A percentile compares a stretch with the other conserved stretches of the same genome.
Evolutionary conservation across 2,113 vertebrate species (phyloP).

Genomic region (Poeciliopsis retropinna): DNA sequence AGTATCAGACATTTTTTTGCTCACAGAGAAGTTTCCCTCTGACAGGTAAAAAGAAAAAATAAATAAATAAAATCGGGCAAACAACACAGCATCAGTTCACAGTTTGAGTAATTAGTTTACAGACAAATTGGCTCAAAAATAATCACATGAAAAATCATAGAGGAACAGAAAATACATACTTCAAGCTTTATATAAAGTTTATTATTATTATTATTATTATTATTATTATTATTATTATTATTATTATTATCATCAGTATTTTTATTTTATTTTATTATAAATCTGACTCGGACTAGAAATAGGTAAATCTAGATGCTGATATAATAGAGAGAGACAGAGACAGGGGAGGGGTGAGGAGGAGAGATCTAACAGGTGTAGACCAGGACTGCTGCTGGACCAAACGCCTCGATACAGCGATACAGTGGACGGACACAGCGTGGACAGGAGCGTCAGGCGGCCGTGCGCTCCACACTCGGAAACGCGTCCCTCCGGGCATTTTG

Average conservation of each 20-base stretch:
- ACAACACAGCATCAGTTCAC: conserved; percentile 13
- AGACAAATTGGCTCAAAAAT: not conserved
- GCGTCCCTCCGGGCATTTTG: conserved; percentile 1
- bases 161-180: not conserved
- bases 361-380: conserved; percentile 80
- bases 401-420: conserved; percentile 40
- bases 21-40: conserved; percentile 35
- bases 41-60: conserved; percentile 42
- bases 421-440: conserved; percentile 39
- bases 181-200: not conserved
- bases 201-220: not conserved
- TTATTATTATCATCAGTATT: not conserved
- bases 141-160: not conserved
- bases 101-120: not conserved
- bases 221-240: not conserved
- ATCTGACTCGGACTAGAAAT: not conserved
- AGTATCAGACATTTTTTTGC: conserved; percentile 44
- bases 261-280: not conserved
- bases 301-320: conserved; percentile 5
- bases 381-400: conserved; percentile 57
- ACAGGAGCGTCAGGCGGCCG: conserved; percentile 29
- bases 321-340: conserved; percentile 12
- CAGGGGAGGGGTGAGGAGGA: conserved; percentile 38
- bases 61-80: conserved; percentile 15
- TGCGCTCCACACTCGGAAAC: conserved; percentile 37